These are phyloP conservation scores for Oncorhynchus mykiss DNA, from an alignment of 2,113 vertebrate genomes.

Conservation along the genomic window DNA sequence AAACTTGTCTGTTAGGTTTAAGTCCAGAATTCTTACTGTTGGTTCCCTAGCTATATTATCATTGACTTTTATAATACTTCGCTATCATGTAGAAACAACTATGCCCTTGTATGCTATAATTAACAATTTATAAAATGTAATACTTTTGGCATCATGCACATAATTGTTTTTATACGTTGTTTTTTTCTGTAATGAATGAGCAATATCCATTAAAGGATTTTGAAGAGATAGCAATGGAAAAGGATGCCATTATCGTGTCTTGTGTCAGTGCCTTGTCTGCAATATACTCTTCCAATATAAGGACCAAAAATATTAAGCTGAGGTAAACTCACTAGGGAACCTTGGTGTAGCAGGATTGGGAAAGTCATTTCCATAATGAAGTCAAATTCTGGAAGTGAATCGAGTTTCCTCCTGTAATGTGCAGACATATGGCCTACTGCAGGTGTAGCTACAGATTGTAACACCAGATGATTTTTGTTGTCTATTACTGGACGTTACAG, in stretches of 20 bases:
- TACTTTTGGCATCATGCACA: constrained; percentile 53
- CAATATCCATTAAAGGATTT: constrained; percentile 56
- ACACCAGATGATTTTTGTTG: too few relatives aligned
- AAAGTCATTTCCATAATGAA: too few relatives aligned
- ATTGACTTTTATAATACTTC: constrained; percentile 47
- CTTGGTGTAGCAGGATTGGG: too few relatives aligned
- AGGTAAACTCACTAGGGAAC: too few relatives aligned
- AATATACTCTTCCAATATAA: not conserved
- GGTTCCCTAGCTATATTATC: constrained; percentile 4
- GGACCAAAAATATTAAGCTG: too few relatives aligned
- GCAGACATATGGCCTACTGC: too few relatives aligned
- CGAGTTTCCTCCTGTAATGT: too few relatives aligned
- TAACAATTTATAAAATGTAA: constrained; percentile 26
- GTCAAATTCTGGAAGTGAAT: too few relatives aligned
- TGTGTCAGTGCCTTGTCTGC: not conserved
- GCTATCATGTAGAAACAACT: constrained; percentile 14
- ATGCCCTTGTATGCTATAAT: constrained; percentile 30
- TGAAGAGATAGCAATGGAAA: constrained; percentile 39
- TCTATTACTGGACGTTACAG: too few relatives aligned
- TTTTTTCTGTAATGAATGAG: constrained; percentile 63
- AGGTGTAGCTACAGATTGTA: too few relatives aligned
- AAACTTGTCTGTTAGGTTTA: not conserved
- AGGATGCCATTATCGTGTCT: not conserved
- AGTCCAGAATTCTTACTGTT: not conserved
- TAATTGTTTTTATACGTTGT: constrained; percentile 54